phyloP scores from a whole-genome alignment of 2,797 vertebrate species.

The Sebastes iracundus region DNA sequence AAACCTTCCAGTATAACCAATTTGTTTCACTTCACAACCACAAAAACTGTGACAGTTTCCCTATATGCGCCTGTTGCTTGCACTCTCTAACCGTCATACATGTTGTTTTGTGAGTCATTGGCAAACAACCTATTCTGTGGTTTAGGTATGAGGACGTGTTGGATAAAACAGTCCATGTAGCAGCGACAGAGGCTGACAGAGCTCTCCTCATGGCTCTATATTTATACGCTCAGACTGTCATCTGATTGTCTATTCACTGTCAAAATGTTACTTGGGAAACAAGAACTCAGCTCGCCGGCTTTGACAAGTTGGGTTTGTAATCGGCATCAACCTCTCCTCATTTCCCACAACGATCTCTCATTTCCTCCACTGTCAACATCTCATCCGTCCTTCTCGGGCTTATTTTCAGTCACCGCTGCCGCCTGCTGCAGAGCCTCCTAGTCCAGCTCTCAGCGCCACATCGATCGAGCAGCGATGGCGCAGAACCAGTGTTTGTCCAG shows the following conservation, averaged over 20 bases:
- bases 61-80: not conserved
- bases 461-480: conserved; percentile 62
- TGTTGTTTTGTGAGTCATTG: not conserved
- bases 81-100: not conserved
- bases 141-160: not conserved
- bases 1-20: too few species aligned
- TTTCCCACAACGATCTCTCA: not conserved
- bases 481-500: conserved; percentile 68
- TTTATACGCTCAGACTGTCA: not conserved
- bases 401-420: conserved; percentile 14
- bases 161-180: not conserved
- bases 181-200: not conserved
- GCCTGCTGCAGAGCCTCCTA: not conserved
- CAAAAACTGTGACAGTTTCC: too few species aligned
- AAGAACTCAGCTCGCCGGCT: not conserved
- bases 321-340: not conserved
- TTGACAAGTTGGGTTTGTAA: conserved; percentile 30
- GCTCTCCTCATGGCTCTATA: not conserved
- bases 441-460: conserved; percentile 32
- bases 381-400: conserved; percentile 16
- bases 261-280: conserved; percentile 1
- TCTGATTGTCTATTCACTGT: conserved; percentile 10
- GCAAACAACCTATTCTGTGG: not conserved
- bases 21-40: too few species aligned
- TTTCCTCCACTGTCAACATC: conserved; percentile 40